Evolutionary conservation across 1,140 invertebrate genomes (phyloP), one percentile per base, ranked within the genome.

Genomic region (Nephila pilipes): DNA sequence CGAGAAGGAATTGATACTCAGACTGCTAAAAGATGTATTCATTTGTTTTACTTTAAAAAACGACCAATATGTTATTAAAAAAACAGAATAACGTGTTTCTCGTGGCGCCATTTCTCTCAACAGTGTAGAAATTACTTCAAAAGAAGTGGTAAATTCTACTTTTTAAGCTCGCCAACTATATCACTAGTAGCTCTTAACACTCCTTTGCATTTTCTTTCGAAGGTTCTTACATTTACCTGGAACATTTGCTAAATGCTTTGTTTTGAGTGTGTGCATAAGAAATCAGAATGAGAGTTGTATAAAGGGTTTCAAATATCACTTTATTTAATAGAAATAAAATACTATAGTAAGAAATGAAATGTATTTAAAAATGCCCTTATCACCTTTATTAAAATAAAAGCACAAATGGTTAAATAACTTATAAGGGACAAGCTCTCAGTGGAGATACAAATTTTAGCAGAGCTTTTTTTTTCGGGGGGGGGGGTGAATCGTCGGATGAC

Each of bases 291-390:
- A 38, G 6, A 29, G 8, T 46, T 80, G 18, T 38, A 46, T 36
- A 36, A 80, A 80, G 25, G 63, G n/a, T 65, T 65, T 75, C 69
- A n/a, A 54, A 83, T 46, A 83, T 83, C 69, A 75, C 69, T 83
- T 83, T 83, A 83, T 83, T 83, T 25, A 46, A 55, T 20, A 83
- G 38, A 83, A 83, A 83, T 87, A 87, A 63, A 87, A 60, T n/a
- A 87, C 18, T 87, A 5, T 32, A 32, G 20, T 87, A 36, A 87
- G 25, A 85, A 87, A 87, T 87, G 58, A 87, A 60, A 60, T 32
- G 85, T 63, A 32, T 87, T n/a, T 60, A 63, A 63, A 87, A 63
- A 87, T 87, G 58, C 85, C 22, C 8, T 60, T 87, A 87, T 25
- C 46, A 60, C 29, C n/a, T 60, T 32, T 29, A 32, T 18, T 54